phyloP scores from a whole-genome alignment of 2,888 invertebrate species.

The Sympetrum striolatum region DNA sequence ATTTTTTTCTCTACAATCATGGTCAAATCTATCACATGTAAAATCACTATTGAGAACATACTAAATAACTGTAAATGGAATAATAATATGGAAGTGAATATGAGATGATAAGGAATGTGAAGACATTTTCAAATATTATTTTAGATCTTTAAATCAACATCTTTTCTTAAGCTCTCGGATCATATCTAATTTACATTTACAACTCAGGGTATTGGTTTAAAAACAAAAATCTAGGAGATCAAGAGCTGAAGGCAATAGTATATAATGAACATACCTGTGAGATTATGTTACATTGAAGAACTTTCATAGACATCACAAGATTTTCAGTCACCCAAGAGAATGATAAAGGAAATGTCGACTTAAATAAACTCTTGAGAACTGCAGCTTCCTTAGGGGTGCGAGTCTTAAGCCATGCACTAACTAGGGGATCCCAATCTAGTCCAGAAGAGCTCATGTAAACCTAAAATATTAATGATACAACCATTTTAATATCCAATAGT shows the following conservation, averaged over 20 bases:
- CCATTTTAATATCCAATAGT: too few relatives aligned
- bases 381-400: slow-evolving; percentile 65
- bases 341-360: slow-evolving; percentile 74
- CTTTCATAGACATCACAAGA: slow-evolving; percentile 80
- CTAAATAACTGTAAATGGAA: too few relatives aligned
- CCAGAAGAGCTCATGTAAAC: slow-evolving; percentile 98
- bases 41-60: too few relatives aligned
- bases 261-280: slow-evolving; percentile 62
- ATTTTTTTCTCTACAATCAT: too few relatives aligned
- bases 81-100: too few relatives aligned
- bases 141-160: too few relatives aligned
- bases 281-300: slow-evolving; percentile 90
- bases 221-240: background rate
- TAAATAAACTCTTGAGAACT: slow-evolving; percentile 77
- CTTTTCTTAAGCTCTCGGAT: background rate
- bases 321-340: slow-evolving; percentile 88
- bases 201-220: background rate
- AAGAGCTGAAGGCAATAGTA: background rate
- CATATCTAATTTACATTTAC: too few relatives aligned
- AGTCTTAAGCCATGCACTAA: slow-evolving; percentile 82
- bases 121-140: too few relatives aligned
- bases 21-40: too few relatives aligned
- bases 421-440: slow-evolving; percentile 89
- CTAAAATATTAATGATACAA: slow-evolving; percentile 54
- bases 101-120: too few relatives aligned